Evolutionary conservation across 2,113 vertebrate species (phyloP).

Genomic region (Brachypteracias leptosomus): DNA sequence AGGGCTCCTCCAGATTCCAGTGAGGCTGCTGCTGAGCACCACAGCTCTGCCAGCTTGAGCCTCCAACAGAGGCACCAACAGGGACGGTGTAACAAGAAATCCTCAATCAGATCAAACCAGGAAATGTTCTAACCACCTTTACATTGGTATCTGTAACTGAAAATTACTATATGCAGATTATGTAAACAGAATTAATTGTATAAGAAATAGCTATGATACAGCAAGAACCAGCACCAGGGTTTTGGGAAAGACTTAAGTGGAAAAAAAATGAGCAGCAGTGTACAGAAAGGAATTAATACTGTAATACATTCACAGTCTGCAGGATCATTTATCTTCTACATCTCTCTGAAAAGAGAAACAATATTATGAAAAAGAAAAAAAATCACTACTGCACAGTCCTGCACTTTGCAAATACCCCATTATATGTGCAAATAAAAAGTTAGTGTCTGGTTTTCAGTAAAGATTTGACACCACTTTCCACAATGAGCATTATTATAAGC

Average conservation of each 20-base stretch:
- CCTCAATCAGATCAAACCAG: background rate
- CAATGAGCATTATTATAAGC: background rate
- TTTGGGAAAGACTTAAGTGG: background rate
- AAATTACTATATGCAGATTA: background rate
- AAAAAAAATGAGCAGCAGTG: background rate
- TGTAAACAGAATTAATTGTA: background rate
- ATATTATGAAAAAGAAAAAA: background rate
- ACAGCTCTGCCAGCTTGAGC: background rate
- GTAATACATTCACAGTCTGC: background rate
- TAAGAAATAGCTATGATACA: background rate
- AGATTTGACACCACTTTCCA: background rate
- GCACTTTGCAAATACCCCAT: background rate
- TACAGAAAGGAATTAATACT: background rate
- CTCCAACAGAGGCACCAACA: no score
- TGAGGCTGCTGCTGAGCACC: background rate
- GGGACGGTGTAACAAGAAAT: accelerated
- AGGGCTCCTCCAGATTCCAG: background rate
- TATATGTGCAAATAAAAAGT: background rate
- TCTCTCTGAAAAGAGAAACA: background rate
- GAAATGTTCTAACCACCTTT: background rate
- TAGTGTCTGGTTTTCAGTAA: background rate
- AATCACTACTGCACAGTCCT: background rate
- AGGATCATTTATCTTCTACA: background rate
- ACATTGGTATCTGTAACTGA: background rate
- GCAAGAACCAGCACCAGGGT: background rate